These are phyloP conservation scores for Taxidea taxus DNA, from an alignment of 2,113 vertebrate genomes.

Conservation along the genomic window DNA sequence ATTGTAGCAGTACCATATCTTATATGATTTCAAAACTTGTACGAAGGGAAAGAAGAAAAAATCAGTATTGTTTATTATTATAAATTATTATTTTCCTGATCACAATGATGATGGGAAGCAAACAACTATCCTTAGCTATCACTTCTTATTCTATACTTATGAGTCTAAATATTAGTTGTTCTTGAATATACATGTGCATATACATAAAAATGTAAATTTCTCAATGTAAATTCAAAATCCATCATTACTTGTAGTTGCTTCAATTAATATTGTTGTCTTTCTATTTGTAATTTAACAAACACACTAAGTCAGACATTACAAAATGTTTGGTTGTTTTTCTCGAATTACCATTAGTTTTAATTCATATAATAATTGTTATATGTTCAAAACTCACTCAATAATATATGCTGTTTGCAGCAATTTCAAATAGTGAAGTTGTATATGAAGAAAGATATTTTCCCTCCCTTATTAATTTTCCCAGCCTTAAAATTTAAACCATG, in stretches of 20 bases:
- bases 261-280: not conserved
- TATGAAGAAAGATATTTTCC: not conserved
- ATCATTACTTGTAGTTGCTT: not conserved
- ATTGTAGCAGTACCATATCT: not conserved
- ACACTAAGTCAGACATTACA: not conserved
- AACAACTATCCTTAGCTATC: not conserved
- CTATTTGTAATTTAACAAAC: not conserved
- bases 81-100: not conserved
- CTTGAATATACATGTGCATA: not conserved
- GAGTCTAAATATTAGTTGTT: not conserved
- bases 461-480: not conserved
- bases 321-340: not conserved
- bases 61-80: not conserved
- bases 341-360: not conserved
- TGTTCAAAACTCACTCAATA: not conserved
- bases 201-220: not conserved
- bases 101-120: not conserved
- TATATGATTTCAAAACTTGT: not conserved
- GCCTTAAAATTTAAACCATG: not conserved
- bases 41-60: not conserved
- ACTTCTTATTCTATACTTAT: not conserved
- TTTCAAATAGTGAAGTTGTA: not conserved
- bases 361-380: not conserved
- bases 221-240: not conserved
- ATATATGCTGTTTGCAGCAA: not conserved